These are phyloP conservation scores for Hermaeophaga mercurialis DNA, from an alignment of 2,888 invertebrate genomes.

Conservation along the genomic window DNA sequence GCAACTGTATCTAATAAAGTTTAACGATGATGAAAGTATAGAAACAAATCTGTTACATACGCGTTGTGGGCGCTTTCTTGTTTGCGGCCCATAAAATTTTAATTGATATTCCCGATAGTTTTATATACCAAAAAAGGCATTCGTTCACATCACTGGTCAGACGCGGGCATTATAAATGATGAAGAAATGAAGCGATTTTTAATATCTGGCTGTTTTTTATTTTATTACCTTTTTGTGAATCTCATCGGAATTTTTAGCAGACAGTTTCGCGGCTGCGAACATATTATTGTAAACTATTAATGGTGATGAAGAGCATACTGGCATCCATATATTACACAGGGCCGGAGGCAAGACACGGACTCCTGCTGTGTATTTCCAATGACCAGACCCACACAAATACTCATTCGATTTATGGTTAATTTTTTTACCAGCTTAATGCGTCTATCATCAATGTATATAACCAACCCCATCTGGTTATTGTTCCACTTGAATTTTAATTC, in stretches of 20 bases:
- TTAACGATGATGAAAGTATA: conserved; percentile 10
- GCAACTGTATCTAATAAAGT: conserved; percentile 1
- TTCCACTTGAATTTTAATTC: conserved; percentile 25
- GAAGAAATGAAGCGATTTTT: conserved; percentile 18
- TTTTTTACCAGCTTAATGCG: conserved; percentile 26
- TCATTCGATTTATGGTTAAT: conserved; percentile 32
- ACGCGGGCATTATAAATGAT: conserved; percentile 13
- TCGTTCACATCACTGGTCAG: conserved; percentile 7
- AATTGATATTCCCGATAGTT: conserved; percentile 21
- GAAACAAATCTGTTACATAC: conserved; percentile 6
- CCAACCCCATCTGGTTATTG: conserved; percentile 24
- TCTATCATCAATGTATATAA: conserved; percentile 25
- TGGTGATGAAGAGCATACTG: conserved; percentile 48
- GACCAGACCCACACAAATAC: conserved; percentile 50
- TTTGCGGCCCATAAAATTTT: conserved; percentile 22
- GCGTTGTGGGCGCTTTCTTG: conserved; percentile 19
- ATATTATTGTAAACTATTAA: conserved; percentile 53
- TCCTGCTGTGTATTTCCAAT: conserved; percentile 54
- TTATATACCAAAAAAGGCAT: conserved; percentile 16
- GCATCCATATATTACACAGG: conserved; percentile 54
- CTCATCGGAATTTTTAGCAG: conserved; percentile 27
- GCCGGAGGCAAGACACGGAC: conserved; percentile 53
- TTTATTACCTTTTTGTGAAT: conserved; percentile 20
- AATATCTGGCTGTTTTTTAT: conserved; percentile 13
- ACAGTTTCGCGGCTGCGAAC: conserved; percentile 38